A percentile compares a stretch with the other conserved stretches of the same genome.
Evolutionary conservation across 2,113 vertebrate species (phyloP).

Genomic region (Tichodroma muraria): DNA sequence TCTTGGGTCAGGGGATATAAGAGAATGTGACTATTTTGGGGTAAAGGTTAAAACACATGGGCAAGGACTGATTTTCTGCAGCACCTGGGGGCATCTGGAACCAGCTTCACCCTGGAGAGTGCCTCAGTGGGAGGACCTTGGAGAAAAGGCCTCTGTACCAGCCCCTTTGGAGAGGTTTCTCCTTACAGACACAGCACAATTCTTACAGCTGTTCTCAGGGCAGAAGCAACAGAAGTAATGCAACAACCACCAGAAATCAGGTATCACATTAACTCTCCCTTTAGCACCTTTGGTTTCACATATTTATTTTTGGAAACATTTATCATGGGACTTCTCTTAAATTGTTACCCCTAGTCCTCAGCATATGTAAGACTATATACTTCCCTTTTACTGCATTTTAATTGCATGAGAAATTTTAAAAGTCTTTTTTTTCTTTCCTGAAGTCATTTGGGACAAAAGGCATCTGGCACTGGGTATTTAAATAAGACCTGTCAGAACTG

Average conservation of each 20-base stretch:
- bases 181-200: not conserved
- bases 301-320: conserved; percentile 1
- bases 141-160: not conserved
- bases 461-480: conserved; percentile 30
- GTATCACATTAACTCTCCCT: not conserved
- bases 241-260: not conserved
- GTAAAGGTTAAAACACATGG: not conserved
- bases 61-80: not conserved
- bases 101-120: not conserved
- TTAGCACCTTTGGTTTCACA: not conserved
- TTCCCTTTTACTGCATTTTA: conserved; percentile 27
- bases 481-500: conserved; percentile 27
- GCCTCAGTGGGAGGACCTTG: not conserved
- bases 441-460: conserved; percentile 28
- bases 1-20: not conserved
- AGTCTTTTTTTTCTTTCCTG: not conserved
- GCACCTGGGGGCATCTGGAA: not conserved
- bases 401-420: conserved; percentile 16
- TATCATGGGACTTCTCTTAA: not conserved
- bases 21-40: not conserved
- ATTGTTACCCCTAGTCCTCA: not conserved
- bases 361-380: not conserved
- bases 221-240: not conserved
- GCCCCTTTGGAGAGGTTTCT: not conserved
- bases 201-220: not conserved